Percentiles rank a stretch among this genome's conserved stretches.
Evolutionary conservation across 1,140 invertebrate genomes (phyloP).

Genomic region (Diachasmimorpha longicaudata): DNA sequence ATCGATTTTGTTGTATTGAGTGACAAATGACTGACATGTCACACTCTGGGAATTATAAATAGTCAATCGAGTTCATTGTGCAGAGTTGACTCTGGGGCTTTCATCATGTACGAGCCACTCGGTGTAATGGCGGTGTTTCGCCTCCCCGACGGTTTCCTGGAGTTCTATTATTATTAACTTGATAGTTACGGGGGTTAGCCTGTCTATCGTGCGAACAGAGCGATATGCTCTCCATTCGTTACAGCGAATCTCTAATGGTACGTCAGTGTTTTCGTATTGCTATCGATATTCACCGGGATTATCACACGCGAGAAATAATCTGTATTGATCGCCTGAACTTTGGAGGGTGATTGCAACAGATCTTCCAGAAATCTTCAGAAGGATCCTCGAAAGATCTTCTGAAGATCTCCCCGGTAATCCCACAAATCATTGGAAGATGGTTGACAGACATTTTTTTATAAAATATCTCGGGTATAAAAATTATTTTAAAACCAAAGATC

Average conservation of each 20-base stretch:
- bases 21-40: constrained; percentile 12
- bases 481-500: too few relatives aligned
- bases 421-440: too few relatives aligned
- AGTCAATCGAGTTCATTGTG: constrained; percentile 8
- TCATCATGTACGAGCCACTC: constrained; percentile 24
- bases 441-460: too few relatives aligned
- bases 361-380: too few relatives aligned
- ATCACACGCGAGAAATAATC: background rate
- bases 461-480: too few relatives aligned
- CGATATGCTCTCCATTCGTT: background rate
- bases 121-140: constrained; percentile 15
- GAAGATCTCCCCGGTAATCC: too few relatives aligned
- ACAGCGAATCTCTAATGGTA: background rate
- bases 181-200: constrained; percentile 26
- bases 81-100: constrained; percentile 7
- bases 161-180: constrained; percentile 33
- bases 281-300: background rate
- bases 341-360: too few relatives aligned
- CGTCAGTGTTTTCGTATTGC: background rate
- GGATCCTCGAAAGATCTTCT: too few relatives aligned
- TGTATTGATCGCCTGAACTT: background rate
- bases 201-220: background rate
- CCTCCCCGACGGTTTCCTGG: constrained; percentile 23
- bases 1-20: background rate
- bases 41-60: constrained; percentile 21